These are phyloP conservation scores for Andrena camellia DNA, from an alignment of 2,888 invertebrate species.

Conservation along the genomic window DNA sequence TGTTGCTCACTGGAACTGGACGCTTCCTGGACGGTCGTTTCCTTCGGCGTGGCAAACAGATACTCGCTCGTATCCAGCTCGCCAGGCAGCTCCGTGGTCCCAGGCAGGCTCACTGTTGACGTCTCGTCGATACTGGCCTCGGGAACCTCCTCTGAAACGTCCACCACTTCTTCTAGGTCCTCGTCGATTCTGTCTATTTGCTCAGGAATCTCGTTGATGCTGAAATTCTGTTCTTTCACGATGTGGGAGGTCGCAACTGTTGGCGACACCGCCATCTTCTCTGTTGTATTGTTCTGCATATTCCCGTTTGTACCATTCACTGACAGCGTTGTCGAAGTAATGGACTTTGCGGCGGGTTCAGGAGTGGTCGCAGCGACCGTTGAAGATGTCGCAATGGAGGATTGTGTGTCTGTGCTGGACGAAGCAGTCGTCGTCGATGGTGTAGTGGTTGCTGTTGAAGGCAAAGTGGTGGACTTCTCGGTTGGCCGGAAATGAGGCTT, in stretches of 20 bases:
- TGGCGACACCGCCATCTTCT: slow-evolving; percentile 1
- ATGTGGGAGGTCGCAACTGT: slow-evolving; percentile 56
- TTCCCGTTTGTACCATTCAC: slow-evolving; percentile 3
- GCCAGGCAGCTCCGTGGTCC: slow-evolving; percentile 25
- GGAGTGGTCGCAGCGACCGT: neutral
- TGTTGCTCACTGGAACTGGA: slow-evolving; percentile 70
- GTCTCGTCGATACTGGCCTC: slow-evolving; percentile 55
- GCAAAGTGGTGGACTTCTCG: slow-evolving; percentile 44
- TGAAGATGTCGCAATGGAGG: slow-evolving; percentile 45
- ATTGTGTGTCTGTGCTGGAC: slow-evolving; percentile 58
- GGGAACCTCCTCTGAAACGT: slow-evolving; percentile 18
- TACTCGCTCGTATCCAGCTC: slow-evolving; percentile 36
- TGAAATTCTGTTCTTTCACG: slow-evolving; percentile 79
- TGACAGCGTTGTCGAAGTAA: neutral
- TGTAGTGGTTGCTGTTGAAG: slow-evolving; percentile 63
- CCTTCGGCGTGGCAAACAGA: slow-evolving; percentile 43
- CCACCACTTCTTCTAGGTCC: slow-evolving; percentile 44
- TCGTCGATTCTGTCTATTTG: slow-evolving; percentile 70
- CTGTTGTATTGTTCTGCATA: slow-evolving; percentile 12
- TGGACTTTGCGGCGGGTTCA: slow-evolving; percentile 17
- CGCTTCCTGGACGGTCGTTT: slow-evolving; percentile 57
- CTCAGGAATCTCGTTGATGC: slow-evolving; percentile 80
- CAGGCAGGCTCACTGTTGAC: slow-evolving; percentile 51
- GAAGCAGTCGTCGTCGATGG: slow-evolving; percentile 62
- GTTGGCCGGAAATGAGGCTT: slow-evolving; percentile 67